Evolutionary conservation across 2,888 invertebrate genomes (phyloP).

Genomic region (Cepaea hortensis): DNA sequence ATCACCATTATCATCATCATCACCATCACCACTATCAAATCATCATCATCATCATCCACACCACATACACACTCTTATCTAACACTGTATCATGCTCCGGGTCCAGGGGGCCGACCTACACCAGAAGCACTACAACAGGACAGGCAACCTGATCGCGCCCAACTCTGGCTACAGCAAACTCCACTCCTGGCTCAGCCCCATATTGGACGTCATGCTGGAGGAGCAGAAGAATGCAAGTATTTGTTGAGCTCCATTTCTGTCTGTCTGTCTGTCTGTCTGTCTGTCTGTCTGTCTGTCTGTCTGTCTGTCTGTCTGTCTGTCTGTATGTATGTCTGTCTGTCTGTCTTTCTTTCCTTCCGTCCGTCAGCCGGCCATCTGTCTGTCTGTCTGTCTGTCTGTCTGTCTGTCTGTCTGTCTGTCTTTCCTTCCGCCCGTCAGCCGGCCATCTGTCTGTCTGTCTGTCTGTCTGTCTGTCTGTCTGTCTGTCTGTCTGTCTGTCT

Average conservation of each 20-base stretch:
- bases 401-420: slow-evolving; percentile 21
- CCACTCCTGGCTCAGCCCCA: slow-evolving; percentile 23
- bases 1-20: too few relatives aligned
- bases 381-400: background rate
- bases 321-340: slow-evolving; percentile 15
- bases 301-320: background rate
- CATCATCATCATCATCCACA: too few relatives aligned
- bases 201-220: slow-evolving; percentile 29
- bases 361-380: too few relatives aligned
- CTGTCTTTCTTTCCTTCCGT: background rate
- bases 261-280: background rate
- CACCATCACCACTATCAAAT: too few relatives aligned
- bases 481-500: background rate
- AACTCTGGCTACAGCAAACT: slow-evolving; percentile 27
- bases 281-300: slow-evolving; percentile 28
- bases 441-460: background rate
- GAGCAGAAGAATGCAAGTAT: slow-evolving; percentile 25
- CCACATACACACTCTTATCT: too few relatives aligned
- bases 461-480: slow-evolving; percentile 24
- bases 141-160: slow-evolving; percentile 24
- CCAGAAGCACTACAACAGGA: background rate
- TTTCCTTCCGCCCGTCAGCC: too few relatives aligned
- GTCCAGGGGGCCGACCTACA: too few relatives aligned
- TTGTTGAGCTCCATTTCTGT: background rate
- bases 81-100: too few relatives aligned